Evolutionary conservation across 2,888 invertebrate genomes (phyloP).

Genomic region (Euclidia mi): DNA sequence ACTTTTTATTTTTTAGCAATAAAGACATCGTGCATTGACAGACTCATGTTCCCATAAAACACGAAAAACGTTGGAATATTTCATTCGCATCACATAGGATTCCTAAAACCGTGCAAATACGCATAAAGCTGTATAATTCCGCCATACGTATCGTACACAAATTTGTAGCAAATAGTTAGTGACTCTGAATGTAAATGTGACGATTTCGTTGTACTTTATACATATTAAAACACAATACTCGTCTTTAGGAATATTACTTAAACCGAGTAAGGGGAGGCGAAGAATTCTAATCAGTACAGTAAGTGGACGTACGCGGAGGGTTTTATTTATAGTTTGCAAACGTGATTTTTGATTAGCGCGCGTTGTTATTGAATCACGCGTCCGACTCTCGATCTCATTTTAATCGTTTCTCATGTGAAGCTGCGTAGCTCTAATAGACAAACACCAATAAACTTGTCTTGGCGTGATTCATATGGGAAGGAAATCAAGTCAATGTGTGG

Average conservation of each 20-base stretch:
- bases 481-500: slow-evolving; percentile 42
- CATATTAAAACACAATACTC: slow-evolving; percentile 59
- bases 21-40: slow-evolving; percentile 19
- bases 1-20: slow-evolving; percentile 4
- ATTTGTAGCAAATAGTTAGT: slow-evolving; percentile 56
- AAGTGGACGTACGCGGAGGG: slow-evolving; percentile 27
- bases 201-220: slow-evolving; percentile 57
- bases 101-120: slow-evolving; percentile 55
- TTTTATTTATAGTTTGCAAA: slow-evolving; percentile 20
- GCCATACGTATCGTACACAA: slow-evolving; percentile 37
- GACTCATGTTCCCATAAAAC: slow-evolving; percentile 38
- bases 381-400: slow-evolving; percentile 45
- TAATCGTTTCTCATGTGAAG: slow-evolving; percentile 35
- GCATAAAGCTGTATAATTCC: slow-evolving; percentile 44
- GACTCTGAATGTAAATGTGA: slow-evolving; percentile 63
- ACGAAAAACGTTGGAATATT: slow-evolving; percentile 34
- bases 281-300: slow-evolving; percentile 39
- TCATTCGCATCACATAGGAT: slow-evolving; percentile 56
- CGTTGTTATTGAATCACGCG: slow-evolving; percentile 25
- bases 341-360: slow-evolving; percentile 19
- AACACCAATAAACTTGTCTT: slow-evolving; percentile 47
- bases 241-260: slow-evolving; percentile 57
- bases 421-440: slow-evolving; percentile 35
- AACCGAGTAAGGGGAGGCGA: slow-evolving; percentile 43
- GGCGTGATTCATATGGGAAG: slow-evolving; percentile 55